Base-by-base conservation (phyloP, 2,797 vertebrate species). In the Chanos chanos region DNA sequence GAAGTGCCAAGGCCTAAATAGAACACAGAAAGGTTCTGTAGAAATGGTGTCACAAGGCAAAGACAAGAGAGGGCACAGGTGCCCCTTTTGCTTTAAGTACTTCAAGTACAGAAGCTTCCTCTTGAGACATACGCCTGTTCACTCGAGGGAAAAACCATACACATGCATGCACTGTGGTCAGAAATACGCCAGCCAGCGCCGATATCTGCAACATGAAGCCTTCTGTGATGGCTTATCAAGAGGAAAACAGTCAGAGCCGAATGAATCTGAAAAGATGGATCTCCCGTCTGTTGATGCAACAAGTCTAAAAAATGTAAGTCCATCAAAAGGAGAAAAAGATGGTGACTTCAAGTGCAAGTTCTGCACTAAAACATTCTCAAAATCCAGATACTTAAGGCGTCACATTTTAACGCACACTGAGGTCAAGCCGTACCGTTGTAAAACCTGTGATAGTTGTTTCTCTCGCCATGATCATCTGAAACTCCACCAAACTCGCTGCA, bases 391-490 rank as follows among this genome's bases (percentile, higher is more conserved):
- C 66, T 68, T 92, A 25, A 83, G 90, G 43, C 73, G 69, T 39
- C 90, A 92, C 72, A 90, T 92, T 72, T 80, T 91, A 68, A 89
- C 86, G 4, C 90, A 92, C 48, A 92, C 87, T 7, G 89, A 89
- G 48, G 90, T 86, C 4, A 92, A 91, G 24, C 90, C 90, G 1
- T 91, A 92, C 78, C 83, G 81, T 15, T 92, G 90, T 52, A 89
- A 88, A 78, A 61, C 75, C n/a, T 92, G 90, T 70, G 85, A 87
- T 45, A 83, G 81, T 75, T 86, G 84, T 71, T 92, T 88, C 72
- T 88, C 88, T 47, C 82, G 89, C 12, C 81, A 90, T 24, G 90
- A 92, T 73, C 81, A 89, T 67, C 80, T 92, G 15, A 88, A 86
- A 73, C 64, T 85, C 16, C 90, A 92, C 65, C 84, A 87, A 55